Percentiles rank a stretch among this genome's conserved stretches.
These are phyloP conservation scores for Cettia cetti DNA, from an alignment of 2,113 vertebrate species.

Conservation along the genomic window DNA sequence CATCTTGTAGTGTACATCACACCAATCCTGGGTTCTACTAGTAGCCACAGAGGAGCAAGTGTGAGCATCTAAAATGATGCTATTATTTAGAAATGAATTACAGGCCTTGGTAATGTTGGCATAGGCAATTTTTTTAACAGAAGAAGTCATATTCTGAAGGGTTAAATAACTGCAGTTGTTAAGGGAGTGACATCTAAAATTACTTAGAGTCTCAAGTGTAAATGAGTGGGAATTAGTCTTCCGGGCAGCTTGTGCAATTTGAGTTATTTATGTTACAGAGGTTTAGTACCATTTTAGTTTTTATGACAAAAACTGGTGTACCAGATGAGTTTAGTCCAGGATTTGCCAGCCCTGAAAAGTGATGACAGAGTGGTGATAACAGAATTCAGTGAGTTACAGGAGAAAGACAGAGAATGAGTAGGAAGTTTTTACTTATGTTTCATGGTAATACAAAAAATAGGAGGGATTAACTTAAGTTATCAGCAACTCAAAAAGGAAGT, in stretches of 20 bases:
- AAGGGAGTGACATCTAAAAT: neutral
- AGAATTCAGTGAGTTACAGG: neutral
- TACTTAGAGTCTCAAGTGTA: neutral
- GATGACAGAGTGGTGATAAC: neutral
- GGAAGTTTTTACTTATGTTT: neutral
- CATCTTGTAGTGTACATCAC: neutral
- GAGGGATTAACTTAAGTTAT: neutral
- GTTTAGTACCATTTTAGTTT: neutral
- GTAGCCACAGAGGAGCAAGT: neutral
- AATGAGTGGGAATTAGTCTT: neutral
- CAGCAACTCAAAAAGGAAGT: neutral
- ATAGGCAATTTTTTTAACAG: neutral
- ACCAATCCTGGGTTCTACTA: neutral
- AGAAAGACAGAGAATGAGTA: neutral
- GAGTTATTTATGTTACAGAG: neutral
- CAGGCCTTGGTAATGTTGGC: neutral
- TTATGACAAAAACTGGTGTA: slow-evolving; percentile 3
- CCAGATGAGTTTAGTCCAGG: neutral
- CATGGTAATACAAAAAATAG: neutral
- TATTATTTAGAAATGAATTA: neutral
- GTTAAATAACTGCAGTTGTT: neutral
- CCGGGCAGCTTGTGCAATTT: neutral
- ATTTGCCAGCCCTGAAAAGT: neutral
- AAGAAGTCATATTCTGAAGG: neutral
- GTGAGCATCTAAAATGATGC: neutral